A percentile compares a stretch with the other conserved stretches of the same genome.
phyloP scores from a whole-genome alignment of 1,140 invertebrate genomes.

The Neodiprion lecontei region DNA sequence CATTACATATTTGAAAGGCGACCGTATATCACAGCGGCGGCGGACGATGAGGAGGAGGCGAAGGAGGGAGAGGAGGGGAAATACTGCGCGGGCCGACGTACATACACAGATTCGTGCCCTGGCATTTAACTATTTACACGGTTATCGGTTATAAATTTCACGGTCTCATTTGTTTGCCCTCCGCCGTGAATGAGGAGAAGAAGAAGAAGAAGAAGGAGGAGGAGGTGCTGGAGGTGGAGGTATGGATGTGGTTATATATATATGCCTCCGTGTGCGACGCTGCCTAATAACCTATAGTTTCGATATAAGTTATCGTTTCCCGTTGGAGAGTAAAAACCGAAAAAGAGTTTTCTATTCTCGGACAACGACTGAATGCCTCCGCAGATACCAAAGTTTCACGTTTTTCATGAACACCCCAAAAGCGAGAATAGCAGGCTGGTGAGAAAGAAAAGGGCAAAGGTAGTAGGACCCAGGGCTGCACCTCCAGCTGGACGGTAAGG shows the following conservation, averaged over 20 bases:
- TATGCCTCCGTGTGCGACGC: background rate
- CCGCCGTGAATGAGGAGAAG: no score
- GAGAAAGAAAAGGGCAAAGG: background rate
- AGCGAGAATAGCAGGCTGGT: no score
- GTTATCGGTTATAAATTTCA: conserved; percentile 15
- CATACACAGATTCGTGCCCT: background rate
- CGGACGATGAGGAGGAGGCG: no score
- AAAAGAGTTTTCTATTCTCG: conserved; percentile 16
- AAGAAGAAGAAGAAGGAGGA: no score
- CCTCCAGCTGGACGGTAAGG: background rate
- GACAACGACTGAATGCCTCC: conserved; percentile 12
- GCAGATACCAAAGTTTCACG: background rate
- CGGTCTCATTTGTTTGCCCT: conserved; percentile 8
- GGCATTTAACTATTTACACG: conserved; percentile 13
- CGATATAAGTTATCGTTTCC: conserved; percentile 10
- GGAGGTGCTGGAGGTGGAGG: no score
- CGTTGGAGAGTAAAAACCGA: conserved; percentile 4
- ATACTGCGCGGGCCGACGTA: background rate
- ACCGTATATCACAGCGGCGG: background rate
- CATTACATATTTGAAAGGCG: background rate
- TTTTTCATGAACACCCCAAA: no score
- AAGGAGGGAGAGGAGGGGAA: background rate
- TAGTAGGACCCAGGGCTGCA: background rate
- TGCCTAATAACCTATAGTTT: background rate
- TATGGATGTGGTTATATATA: no score